Base-by-base conservation (phyloP, 2,888 invertebrate species). In the Sphinx pinastri region DNA sequence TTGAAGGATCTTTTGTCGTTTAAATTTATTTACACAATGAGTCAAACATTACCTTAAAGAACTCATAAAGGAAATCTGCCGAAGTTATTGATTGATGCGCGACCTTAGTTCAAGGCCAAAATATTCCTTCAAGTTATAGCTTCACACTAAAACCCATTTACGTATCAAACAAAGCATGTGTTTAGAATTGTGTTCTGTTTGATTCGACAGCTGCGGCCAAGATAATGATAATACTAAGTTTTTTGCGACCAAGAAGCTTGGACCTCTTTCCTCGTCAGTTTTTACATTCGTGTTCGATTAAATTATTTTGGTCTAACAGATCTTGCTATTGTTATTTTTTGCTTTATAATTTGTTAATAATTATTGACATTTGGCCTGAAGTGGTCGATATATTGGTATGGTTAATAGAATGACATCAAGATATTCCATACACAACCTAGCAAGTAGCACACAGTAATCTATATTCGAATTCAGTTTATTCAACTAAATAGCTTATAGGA, bases 161-260 rank as follows among this genome's bases (percentile, higher is more conserved):
- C 76, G 77, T 70, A 73, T 74, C 73, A 78, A 73, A 74, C 71
- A 70, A 77, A 76, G 74, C 78, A 79, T 75, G 75, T 79, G 78
- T 74, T 73, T 78, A 75, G 71, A 70, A 70, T 74, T 73, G 70
- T 59, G 73, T 71, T 70, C 68, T 71, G 75, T 75, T 74, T 72
- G 71, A 67, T 71, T 76, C 74, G 71, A 77, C 78, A 75, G 76
- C 75, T 74, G 74, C 68, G 58, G 13, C 25, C 67, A n/a, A 58
- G 1, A 59, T 60, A 51, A 68, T 38, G 38, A 68, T 52, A 14
- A 25, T 68, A 12, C 13, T 38, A 59, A 12, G 19, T 19, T 63
- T 63, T 63, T 63, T 63, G 63, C 49, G 63, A 2, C 49, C 63
- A 19, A 63, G 63, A 63, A 63, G 49, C 63, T 63, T 19, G 19